Conservation (phyloP, 2,113 vertebrate species). For the Rhea americana region DNA sequence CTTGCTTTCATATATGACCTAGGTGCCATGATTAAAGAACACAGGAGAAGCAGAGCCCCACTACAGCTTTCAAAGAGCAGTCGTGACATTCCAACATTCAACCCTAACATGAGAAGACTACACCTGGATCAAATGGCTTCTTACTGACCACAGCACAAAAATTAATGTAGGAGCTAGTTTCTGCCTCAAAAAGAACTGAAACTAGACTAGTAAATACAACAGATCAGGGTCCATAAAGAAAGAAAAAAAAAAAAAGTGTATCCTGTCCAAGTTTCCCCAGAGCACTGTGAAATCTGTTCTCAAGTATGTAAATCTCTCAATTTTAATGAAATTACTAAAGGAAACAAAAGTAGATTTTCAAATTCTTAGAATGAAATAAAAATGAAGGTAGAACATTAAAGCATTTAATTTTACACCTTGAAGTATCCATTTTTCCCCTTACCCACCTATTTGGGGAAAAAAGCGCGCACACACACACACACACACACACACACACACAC, state of each 20-base stretch:
- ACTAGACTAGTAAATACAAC: not conserved
- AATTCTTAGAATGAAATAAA: constrained; percentile 5
- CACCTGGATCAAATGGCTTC: not conserved
- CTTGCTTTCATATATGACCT: constrained; percentile 6
- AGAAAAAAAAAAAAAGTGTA: not conserved
- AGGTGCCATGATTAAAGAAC: not conserved
- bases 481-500: not conserved
- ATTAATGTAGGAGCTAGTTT: not conserved
- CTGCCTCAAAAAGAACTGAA: not conserved
- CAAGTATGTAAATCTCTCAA: not conserved
- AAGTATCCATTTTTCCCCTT: not conserved
- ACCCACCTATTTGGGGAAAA: not conserved
- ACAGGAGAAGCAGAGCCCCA: not conserved
- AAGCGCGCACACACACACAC: not conserved
- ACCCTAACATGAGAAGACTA: not conserved
- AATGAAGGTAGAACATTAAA: not conserved
- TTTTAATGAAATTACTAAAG: not conserved
- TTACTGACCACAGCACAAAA: not conserved
- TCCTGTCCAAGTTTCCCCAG: not conserved
- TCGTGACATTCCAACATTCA: not conserved
- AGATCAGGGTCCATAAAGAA: not conserved
- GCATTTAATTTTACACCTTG: not conserved
- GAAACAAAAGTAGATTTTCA: not conserved
- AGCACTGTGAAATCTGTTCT: not conserved
- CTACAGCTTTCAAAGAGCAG: not conserved